Evolutionary conservation across 2,888 invertebrate species (phyloP), one percentile per base, ranked within the genome.

Genomic region (Terebella lapidaria): DNA sequence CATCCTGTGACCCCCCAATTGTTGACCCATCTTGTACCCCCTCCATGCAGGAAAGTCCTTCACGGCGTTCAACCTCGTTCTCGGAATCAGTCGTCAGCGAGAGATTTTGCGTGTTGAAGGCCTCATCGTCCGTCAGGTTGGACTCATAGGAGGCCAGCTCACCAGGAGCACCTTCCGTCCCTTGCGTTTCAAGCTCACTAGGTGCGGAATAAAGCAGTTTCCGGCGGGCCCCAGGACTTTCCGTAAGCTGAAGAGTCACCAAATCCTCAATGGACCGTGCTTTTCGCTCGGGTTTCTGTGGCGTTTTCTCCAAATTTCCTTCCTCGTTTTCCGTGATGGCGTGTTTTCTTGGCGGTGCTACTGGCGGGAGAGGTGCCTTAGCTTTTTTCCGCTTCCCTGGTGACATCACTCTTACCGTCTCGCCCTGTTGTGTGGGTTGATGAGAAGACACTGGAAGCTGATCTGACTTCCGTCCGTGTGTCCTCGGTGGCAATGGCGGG

Each of bases 1-100:
- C n/a, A n/a, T n/a, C n/a, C n/a, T n/a, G n/a, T n/a, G n/a, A n/a
- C n/a, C n/a, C n/a, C n/a, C n/a, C n/a, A n/a, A n/a, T n/a, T n/a
- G n/a, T n/a, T n/a, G n/a, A n/a, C 10, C 22, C 24, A 49, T 49
- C 49, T 49, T 49, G 49, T n/a, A 5, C 24, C 10, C 22, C 5
- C 10, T 49, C 49, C 22, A 22, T 10, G 24, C 10, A 10, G n/a
- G 42, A 35, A n/a, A 35, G 42, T 10, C 10, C 10, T 35, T 35
- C 42, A 15, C 42, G 42, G 10, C n/a, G 10, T n/a, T 25, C 53
- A 15, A 28, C 27, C 15, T 53, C 53, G 4, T 26, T 27, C 15
- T 53, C 53, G 29, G 53, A 53, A 10, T 53, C 53, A 5, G 53
- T 53, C 5, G 53, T 53, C 26, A 53, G 53, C 15, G 53, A 53